Percentiles rank a stretch among this genome's conserved stretches.
Conservation (phyloP, 2,888 invertebrate species). For the Drosophila austrosaltans region DNA sequence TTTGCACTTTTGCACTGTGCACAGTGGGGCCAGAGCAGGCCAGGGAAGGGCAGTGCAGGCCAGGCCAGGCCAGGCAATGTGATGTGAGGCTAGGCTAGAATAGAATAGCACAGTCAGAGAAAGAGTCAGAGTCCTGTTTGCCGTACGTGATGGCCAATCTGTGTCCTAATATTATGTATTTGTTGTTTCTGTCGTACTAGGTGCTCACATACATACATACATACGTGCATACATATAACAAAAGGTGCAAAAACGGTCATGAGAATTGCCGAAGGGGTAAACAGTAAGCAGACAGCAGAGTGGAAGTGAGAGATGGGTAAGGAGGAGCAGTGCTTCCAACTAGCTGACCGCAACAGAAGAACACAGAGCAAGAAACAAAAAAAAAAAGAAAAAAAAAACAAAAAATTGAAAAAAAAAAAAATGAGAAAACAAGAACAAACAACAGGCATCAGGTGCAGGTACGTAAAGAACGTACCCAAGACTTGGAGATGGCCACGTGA, state of each 20-base stretch:
- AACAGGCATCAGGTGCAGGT: conserved; percentile 47
- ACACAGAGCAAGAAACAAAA: conserved; percentile 44
- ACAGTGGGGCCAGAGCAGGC: conserved; percentile 61
- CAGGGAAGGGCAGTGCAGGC: conserved; percentile 9
- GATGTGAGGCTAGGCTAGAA: conserved; percentile 9
- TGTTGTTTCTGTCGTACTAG: conserved; percentile 52
- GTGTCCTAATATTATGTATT: conserved; percentile 17
- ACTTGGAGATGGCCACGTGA: conserved; percentile 11
- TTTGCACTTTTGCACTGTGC: conserved; percentile 78
- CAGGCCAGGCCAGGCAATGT: neutral
- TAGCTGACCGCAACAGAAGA: conserved; percentile 63
- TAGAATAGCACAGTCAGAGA: neutral
- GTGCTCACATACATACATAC: conserved; percentile 51
- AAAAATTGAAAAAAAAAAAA: conserved; percentile 8
- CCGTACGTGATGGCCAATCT: conserved; percentile 60
- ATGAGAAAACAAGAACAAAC: conserved; percentile 30
- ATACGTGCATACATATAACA: conserved; percentile 22
- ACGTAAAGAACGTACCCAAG: neutral
- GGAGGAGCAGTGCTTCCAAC: neutral
- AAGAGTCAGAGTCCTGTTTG: conserved; percentile 36
- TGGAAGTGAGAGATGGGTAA: conserved; percentile 15
- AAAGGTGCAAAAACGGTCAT: conserved; percentile 74
- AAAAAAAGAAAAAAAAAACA: neutral
- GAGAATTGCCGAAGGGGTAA: conserved; percentile 60
- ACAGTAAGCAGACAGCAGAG: conserved; percentile 17